These are phyloP conservation scores for Euthynnus affinis DNA, from an alignment of 2,797 vertebrate species.

Conservation along the genomic window DNA sequence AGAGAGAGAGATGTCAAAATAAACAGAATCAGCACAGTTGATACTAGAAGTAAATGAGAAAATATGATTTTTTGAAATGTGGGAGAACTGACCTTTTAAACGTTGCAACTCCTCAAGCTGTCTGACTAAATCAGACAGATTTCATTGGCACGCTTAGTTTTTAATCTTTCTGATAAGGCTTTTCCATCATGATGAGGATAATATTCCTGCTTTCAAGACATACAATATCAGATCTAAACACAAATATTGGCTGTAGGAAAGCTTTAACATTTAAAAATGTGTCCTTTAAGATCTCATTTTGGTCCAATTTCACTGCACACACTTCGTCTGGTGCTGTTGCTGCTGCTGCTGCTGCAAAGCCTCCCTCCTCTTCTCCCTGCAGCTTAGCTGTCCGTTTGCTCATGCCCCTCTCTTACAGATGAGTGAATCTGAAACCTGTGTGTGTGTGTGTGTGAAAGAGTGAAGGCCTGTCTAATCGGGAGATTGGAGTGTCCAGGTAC, in stretches of 20 bases:
- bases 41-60: neutral
- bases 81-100: neutral
- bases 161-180: neutral
- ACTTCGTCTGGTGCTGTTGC: conserved; percentile 9
- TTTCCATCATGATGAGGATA: neutral
- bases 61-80: neutral
- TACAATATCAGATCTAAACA: neutral
- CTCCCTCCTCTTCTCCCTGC: conserved; percentile 14
- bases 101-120: too few relatives aligned
- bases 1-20: too few relatives aligned
- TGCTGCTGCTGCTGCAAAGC: conserved; percentile 27
- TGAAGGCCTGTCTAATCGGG: conserved; percentile 35
- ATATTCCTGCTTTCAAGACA: neutral
- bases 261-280: neutral
- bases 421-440: conserved; percentile 43
- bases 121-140: too few relatives aligned
- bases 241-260: neutral
- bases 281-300: neutral
- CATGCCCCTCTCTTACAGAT: conserved; percentile 35
- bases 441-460: conserved; percentile 30
- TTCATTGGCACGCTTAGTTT: neutral
- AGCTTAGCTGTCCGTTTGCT: conserved; percentile 56
- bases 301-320: conserved; percentile 15
- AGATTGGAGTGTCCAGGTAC: conserved; percentile 37
- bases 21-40: neutral